Evolutionary conservation across 2,797 vertebrate genomes (phyloP), one percentile per base, ranked within the genome.

Genomic region (Loriculus beryllinus): DNA sequence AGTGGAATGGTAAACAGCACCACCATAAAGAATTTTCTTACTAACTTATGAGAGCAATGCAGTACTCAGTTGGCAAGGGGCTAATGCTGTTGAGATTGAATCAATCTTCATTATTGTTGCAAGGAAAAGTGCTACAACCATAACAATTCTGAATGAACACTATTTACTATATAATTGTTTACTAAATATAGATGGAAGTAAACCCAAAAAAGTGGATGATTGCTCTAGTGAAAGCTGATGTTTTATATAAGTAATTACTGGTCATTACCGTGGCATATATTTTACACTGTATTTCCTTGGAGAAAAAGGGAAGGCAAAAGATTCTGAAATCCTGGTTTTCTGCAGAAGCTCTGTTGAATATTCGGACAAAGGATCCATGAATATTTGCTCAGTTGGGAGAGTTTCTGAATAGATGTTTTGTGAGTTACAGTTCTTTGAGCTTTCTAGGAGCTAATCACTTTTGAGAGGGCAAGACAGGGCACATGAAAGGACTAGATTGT

Each of bases 21-120:
- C n/a, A 78, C 81, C 35, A 31, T 59, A 70, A 88, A 86, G 28
- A 69, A 33, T 90, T 92, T 86, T 74, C 31, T 51, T 79, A 31
- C 54, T 77, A 88, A 81, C 76, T 93, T 80, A 69, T 6, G 43
- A 63, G n/a, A 79, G 65, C 60, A 56, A 12, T 21, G 18, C 25
- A 60, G 31, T 33, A 26, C 90, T 86, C 54, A 39, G 87, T 19
- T 93, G 81, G 47, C 67, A 82, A 81, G 70, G 45, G 54, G 35
- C 77, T 90, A 72, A 86, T 51, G 47, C 70, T 88, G 63, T 65
- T 49, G 91, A 91, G 48, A 78, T 96, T 74, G 82, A 91, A 92
- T 93, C 89, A 87, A 39, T 93, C 93, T 93, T 91, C 62, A 69
- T 90, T 91, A 83, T 5, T 45, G 62, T 83, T 65, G 47, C 72